Evolutionary conservation across 1,140 invertebrate species (phyloP), one percentile per base, ranked within the genome.

Genomic region (Drosophila repleta): DNA sequence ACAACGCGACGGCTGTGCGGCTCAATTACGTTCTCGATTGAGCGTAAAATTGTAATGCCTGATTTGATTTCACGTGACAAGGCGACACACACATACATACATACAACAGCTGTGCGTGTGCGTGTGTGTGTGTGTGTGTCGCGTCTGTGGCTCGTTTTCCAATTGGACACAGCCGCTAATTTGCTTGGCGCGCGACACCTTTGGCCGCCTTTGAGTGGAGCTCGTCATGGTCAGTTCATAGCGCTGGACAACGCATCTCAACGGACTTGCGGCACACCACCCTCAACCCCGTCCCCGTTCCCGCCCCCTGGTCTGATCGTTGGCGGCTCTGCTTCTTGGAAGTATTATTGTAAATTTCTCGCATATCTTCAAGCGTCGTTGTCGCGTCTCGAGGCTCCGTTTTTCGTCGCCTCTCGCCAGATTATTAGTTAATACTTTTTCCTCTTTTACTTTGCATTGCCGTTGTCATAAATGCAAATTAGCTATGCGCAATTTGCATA

Each of bases 321-420:
- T 58, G 43, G 15, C 75, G 87, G 68, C 26, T 73, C 80, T 58
- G 69, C 75, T 87, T 87, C 83, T 79, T 87, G 83, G 83, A 87
- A 87, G 79, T 83, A 88, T 87, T 89, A 87, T 83, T 74, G 83
- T 87, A 87, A 87, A 87, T 87, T 87, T 83, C 79, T 79, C 83
- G 83, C 83, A 87, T 88, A 87, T 88, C 72, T 83, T 87, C 56
- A 67, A 75, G 70, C 63, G 63, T 79, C 67, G 81, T 87, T 84
- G 72, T 79, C 76, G 71, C 79, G 45, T 43, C 63, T 68, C 11
- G 57, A 26, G 32, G 73, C 56, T 62, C 69, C 21, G 61, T 52
- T 61, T 60, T 66, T 21, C 39, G 41, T 52, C 77, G 60, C 39
- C 51, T 57, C 62, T 63, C 21, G 51, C 69, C 65, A 68, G 84